Conservation (phyloP, 1,140 invertebrate genomes). For the Agrypnia vestita region DNA sequence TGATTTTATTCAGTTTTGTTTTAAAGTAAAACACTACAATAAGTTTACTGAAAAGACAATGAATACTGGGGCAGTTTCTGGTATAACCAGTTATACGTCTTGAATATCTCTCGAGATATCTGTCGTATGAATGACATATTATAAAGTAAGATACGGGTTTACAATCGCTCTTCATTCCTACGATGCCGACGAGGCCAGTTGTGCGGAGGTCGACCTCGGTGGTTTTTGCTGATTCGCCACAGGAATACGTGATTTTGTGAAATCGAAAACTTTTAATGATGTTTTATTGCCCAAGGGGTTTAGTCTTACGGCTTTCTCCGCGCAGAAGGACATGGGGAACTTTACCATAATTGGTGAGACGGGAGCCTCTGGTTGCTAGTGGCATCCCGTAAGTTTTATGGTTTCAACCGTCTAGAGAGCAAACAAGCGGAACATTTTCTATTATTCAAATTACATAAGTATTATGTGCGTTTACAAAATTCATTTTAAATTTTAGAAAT, state of each 20-base stretch:
- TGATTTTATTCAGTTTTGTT: too few relatives aligned
- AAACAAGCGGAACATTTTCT: too few relatives aligned
- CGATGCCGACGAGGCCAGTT: conserved; percentile 26
- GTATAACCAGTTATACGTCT: too few relatives aligned
- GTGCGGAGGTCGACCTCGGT: conserved; percentile 27
- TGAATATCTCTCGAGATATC: too few relatives aligned
- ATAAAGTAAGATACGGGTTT: background rate
- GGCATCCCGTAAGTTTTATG: background rate
- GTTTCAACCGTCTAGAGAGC: background rate
- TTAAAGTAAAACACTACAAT: too few relatives aligned
- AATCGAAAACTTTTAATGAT: conserved; percentile 52
- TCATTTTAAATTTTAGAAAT: too few relatives aligned
- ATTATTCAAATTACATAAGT: too few relatives aligned
- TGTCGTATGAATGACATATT: too few relatives aligned
- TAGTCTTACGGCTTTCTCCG: background rate
- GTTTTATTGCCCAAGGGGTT: conserved; percentile 30
- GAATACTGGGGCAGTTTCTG: too few relatives aligned
- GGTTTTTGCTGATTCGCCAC: conserved; percentile 31
- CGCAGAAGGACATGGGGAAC: conserved; percentile 6
- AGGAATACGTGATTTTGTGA: conserved; percentile 50
- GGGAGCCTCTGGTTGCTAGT: background rate
- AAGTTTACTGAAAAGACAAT: too few relatives aligned
- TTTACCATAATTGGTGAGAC: conserved; percentile 4
- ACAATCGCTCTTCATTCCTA: conserved; percentile 33
- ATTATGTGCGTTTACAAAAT: too few relatives aligned